These are phyloP conservation scores for Yponomeuta sedellus DNA, from an alignment of 2,888 invertebrate genomes.

Conservation along the genomic window DNA sequence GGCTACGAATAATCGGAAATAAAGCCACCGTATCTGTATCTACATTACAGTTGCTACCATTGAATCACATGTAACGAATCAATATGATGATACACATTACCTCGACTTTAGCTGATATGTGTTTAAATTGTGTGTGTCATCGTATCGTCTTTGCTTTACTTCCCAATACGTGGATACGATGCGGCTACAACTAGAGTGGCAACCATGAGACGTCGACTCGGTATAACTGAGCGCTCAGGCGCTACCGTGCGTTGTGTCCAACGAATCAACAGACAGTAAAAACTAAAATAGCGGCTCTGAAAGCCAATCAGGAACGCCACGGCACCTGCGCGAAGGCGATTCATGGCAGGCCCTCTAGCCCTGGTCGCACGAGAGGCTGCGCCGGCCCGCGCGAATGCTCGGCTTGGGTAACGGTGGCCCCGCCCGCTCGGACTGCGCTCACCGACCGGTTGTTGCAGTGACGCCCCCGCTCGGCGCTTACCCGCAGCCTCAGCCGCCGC, in stretches of 20 bases:
- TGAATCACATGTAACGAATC: background rate
- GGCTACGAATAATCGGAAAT: too few relatives aligned
- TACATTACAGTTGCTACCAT: background rate
- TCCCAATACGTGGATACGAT: too few relatives aligned
- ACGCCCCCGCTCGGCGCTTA: constrained; percentile 75
- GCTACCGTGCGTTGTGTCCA: background rate
- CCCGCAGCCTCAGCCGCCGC: constrained; percentile 77
- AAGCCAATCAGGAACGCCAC: background rate
- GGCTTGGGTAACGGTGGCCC: constrained; percentile 68
- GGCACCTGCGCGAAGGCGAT: background rate
- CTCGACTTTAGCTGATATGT: too few relatives aligned
- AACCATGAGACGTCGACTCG: background rate
- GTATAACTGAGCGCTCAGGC: too few relatives aligned
- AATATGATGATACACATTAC: too few relatives aligned
- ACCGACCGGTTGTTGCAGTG: constrained; percentile 44
- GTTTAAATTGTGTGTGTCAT: too few relatives aligned
- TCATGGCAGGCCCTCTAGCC: background rate
- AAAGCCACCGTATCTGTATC: too few relatives aligned
- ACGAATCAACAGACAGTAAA: too few relatives aligned
- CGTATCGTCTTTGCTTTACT: too few relatives aligned
- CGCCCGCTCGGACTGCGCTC: background rate
- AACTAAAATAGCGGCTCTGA: too few relatives aligned
- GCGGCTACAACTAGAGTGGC: background rate
- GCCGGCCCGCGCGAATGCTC: constrained; percentile 74
- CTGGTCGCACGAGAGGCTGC: constrained; percentile 22